Evolutionary conservation across 2,797 vertebrate species (phyloP), one percentile per base, ranked within the genome.

Genomic region (Trematomus bernacchii): DNA sequence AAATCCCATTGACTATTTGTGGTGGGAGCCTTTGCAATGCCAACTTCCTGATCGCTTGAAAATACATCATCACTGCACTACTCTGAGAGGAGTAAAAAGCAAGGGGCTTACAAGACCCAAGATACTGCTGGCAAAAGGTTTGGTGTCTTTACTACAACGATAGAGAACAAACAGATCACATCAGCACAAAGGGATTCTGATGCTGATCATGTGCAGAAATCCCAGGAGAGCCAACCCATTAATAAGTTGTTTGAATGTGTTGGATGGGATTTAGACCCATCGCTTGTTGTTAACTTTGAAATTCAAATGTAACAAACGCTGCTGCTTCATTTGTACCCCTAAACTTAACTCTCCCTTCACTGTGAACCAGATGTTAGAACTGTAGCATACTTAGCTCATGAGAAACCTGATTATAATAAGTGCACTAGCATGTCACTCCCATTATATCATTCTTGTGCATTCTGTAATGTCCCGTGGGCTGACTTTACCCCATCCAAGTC

Each of bases 321-420:
- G 54, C 30, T 18, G 30, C 16, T 57, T 57, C 54, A 57, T 19
- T n/a, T n/a, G 10, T 57, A 18, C 37, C 4, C 30, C 16, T 19
- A 40, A 57, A 40, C 27, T 18, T 55, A 27, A 10, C 30, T 57
- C 10, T 40, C 54, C 54, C 30, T 18, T 43, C 42, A 54, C 30
- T 59, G 44, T 62, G 33, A 59, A 63, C 55, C 62, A 84, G 67
- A 63, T 59, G 53, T 71, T 40, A 4, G 3, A 53, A 40, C 19
- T 62, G 52, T 48, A 9, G 7, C 43, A 53, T 55, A 58, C 43
- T 73, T 66, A 75, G 54, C 59, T 77, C 72, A 76, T 74, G 79
- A 79, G 73, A 86, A 91, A 91, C 82, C 85, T 87, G 86, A 90
- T 78, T 90, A 82, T 79, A 92, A 86, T 87, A 91, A 91, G 77